These are phyloP conservation scores for Fistularia tabacaria DNA, from an alignment of 2,797 vertebrate genomes.

Conservation along the genomic window DNA sequence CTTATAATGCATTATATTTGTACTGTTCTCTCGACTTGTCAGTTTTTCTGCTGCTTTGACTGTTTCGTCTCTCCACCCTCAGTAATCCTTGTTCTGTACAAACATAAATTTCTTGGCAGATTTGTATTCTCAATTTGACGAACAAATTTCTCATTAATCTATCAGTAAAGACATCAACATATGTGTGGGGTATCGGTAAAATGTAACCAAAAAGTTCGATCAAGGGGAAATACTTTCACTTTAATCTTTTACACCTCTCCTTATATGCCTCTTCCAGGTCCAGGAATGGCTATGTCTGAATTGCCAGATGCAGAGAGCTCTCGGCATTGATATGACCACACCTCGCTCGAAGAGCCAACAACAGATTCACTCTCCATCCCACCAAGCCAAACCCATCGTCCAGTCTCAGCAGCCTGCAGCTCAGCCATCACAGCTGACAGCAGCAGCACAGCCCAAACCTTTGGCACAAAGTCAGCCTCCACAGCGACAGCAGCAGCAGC, in stretches of 20 bases:
- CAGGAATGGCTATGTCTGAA: constrained; percentile 98
- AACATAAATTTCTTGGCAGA: too few relatives aligned
- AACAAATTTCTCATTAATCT: too few relatives aligned
- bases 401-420: constrained; percentile 63
- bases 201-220: too few relatives aligned
- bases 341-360: constrained; percentile 97
- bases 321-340: constrained; percentile 98
- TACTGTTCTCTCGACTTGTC: neutral
- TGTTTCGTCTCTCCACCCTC: too few relatives aligned
- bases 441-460: constrained; percentile 57
- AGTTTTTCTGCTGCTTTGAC: too few relatives aligned
- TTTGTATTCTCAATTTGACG: too few relatives aligned
- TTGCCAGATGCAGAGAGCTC: constrained; percentile 98
- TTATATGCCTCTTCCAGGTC: constrained; percentile 75
- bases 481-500: constrained; percentile 55
- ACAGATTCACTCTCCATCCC: constrained; percentile 89
- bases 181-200: too few relatives aligned
- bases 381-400: constrained; percentile 85
- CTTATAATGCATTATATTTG: neutral
- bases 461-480: constrained; percentile 53
- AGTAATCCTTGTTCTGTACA: too few relatives aligned
- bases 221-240: too few relatives aligned
- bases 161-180: too few relatives aligned
- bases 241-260: constrained; percentile 1
- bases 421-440: constrained; percentile 53